Percentiles rank a stretch among this genome's conserved stretches.
Evolutionary conservation across 2,113 vertebrate genomes (phyloP).

Genomic region (Thalassarche chlororhynchos): DNA sequence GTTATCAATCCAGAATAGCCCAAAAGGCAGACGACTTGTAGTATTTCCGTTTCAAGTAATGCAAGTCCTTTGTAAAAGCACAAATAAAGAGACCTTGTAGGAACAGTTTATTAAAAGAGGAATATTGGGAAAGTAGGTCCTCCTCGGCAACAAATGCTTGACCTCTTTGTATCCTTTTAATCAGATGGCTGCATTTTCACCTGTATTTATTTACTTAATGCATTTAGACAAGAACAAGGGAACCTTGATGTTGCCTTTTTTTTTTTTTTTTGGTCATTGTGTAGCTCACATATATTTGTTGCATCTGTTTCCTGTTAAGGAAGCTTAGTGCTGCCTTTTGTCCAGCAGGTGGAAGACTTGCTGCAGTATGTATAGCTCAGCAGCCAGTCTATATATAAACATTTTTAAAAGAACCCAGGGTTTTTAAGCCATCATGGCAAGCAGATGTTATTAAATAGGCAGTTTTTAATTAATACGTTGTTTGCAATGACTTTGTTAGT

Average conservation of each 20-base stretch:
- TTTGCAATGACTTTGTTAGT: neutral
- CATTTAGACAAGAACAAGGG: neutral
- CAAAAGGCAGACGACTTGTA: neutral
- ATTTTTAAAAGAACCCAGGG: neutral
- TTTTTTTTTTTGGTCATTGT: neutral
- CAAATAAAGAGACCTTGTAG: neutral
- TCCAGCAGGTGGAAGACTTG: constrained; percentile 72
- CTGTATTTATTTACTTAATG: constrained; percentile 23
- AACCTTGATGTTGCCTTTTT: neutral
- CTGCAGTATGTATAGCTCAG: neutral
- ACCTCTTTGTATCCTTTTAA: neutral
- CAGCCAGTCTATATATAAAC: neutral
- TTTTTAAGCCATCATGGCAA: neutral
- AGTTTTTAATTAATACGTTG: neutral
- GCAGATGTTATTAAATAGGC: neutral
- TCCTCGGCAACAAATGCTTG: neutral
- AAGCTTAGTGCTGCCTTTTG: constrained; percentile 31
- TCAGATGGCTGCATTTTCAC: constrained; percentile 5
- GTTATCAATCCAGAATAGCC: neutral
- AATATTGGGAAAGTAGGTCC: neutral
- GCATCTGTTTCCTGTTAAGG: constrained; percentile 65
- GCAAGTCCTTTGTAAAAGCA: neutral
- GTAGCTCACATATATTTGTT: neutral
- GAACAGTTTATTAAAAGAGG: neutral
- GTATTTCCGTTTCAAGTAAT: neutral